These are phyloP conservation scores for Tiliacea citrago DNA, from an alignment of 2,888 invertebrate species.

Conservation along the genomic window DNA sequence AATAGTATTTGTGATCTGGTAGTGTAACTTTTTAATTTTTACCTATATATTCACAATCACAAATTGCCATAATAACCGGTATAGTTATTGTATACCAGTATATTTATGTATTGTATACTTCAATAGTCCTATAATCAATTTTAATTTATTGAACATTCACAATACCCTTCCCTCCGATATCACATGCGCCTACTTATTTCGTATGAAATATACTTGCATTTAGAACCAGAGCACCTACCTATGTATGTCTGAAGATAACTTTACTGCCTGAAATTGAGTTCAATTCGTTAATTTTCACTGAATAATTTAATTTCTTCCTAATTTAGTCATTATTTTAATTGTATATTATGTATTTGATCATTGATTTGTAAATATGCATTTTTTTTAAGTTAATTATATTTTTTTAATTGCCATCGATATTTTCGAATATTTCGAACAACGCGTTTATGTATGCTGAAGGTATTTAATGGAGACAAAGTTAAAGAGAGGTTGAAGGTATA, in stretches of 20 bases:
- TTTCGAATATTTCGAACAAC: constrained; percentile 81
- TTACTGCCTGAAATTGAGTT: constrained; percentile 75
- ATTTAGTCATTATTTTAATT: constrained; percentile 90
- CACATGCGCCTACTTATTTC: constrained; percentile 66
- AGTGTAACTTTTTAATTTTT: constrained; percentile 87
- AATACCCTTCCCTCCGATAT: constrained; percentile 80
- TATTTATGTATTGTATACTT: constrained; percentile 71
- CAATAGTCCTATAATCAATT: constrained; percentile 70
- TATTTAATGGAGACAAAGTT: constrained; percentile 86
- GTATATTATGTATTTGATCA: constrained; percentile 88
- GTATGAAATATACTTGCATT: constrained; percentile 77
- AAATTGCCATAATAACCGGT: constrained; percentile 88
- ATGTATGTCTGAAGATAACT: constrained; percentile 73
- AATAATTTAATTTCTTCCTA: constrained; percentile 81
- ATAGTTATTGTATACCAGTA: constrained; percentile 78
- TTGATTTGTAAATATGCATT: constrained; percentile 89
- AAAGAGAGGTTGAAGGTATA: constrained; percentile 87
- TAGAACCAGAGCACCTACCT: constrained; percentile 75
- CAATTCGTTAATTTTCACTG: constrained; percentile 77
- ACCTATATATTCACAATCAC: constrained; percentile 84
- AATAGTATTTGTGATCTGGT: constrained; percentile 90
- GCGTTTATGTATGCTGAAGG: constrained; percentile 84
- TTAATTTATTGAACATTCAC: constrained; percentile 76
- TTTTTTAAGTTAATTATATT: constrained; percentile 87
- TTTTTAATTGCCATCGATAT: constrained; percentile 88